Evolutionary conservation across 1,140 invertebrate species (phyloP).

Genomic region (Hylyphantes graminicola): DNA sequence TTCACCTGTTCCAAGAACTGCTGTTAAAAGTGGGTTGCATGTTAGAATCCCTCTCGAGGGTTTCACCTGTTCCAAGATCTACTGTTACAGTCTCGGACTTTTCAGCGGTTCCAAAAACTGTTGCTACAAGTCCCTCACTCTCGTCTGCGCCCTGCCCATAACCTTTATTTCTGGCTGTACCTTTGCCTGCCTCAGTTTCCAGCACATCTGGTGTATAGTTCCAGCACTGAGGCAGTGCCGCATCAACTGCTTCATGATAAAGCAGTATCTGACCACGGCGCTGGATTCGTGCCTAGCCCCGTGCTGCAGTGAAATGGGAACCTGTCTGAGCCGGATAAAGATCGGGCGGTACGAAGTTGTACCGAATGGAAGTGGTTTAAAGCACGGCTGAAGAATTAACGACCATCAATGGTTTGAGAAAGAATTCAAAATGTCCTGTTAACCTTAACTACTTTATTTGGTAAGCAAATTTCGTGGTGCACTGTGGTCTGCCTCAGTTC

Average conservation of each 20-base stretch:
- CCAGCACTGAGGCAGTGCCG: slow-evolving; percentile 76
- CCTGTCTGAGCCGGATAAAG: slow-evolving; percentile 75
- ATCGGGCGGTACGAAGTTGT: slow-evolving; percentile 64
- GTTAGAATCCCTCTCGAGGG: too few relatives aligned
- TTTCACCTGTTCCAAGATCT: slow-evolving; percentile 76
- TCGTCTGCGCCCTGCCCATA: slow-evolving; percentile 76
- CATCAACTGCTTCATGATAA: slow-evolving; percentile 75
- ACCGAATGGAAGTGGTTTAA: slow-evolving; percentile 21
- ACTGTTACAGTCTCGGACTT: slow-evolving; percentile 73
- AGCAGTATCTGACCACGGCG: slow-evolving; percentile 72
- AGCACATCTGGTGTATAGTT: slow-evolving; percentile 80
- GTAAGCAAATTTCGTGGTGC: too few relatives aligned
- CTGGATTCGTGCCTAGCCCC: slow-evolving; percentile 75
- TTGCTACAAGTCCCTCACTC: slow-evolving; percentile 69
- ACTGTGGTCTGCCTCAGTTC: slow-evolving; percentile 76
- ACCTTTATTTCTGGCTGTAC: slow-evolving; percentile 77
- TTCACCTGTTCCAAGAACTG: slow-evolving; percentile 75
- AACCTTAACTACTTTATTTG: too few relatives aligned
- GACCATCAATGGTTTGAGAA: too few relatives aligned
- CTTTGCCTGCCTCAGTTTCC: slow-evolving; percentile 80
- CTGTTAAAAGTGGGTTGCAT: too few relatives aligned
- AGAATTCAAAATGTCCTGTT: too few relatives aligned
- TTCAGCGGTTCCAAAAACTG: not conserved
- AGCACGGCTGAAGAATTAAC: not conserved
- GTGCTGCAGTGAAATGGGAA: slow-evolving; percentile 73